These are phyloP conservation scores for Basileuterus tristriatus DNA, from an alignment of 2,797 vertebrate species.

Conservation along the genomic window DNA sequence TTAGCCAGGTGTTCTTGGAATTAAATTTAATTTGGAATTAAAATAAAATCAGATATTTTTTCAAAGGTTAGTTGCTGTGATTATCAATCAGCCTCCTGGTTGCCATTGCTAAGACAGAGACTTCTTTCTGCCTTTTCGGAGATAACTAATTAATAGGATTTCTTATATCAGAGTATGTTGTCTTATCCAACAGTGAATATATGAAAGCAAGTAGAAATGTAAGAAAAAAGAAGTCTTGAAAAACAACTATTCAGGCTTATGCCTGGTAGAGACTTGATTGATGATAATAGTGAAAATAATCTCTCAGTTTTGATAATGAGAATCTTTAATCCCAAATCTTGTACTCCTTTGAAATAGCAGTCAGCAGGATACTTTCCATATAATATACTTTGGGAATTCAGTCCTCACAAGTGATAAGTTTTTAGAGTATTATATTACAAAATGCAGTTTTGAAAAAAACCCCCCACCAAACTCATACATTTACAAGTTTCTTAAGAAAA, in stretches of 20 bases:
- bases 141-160: neutral
- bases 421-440: neutral
- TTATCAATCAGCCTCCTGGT: neutral
- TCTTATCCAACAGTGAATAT: constrained; percentile 16
- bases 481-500: neutral
- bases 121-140: neutral
- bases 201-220: constrained; percentile 29
- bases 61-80: neutral
- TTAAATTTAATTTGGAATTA: neutral
- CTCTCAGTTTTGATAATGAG: constrained; percentile 47
- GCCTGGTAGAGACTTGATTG: constrained; percentile 26
- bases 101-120: neutral
- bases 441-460: neutral
- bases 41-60: neutral
- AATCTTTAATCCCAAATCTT: neutral
- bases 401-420: constrained; percentile 15
- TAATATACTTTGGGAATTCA: constrained; percentile 2
- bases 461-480: neutral
- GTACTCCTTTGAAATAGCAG: neutral
- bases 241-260: constrained; percentile 8
- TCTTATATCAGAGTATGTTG: neutral
- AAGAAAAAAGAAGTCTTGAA: constrained; percentile 6
- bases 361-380: neutral
- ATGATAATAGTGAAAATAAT: constrained; percentile 51
- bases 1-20: neutral